Conservation (phyloP, 2,888 invertebrate genomes). For the Rhamnusium bicolor region DNA sequence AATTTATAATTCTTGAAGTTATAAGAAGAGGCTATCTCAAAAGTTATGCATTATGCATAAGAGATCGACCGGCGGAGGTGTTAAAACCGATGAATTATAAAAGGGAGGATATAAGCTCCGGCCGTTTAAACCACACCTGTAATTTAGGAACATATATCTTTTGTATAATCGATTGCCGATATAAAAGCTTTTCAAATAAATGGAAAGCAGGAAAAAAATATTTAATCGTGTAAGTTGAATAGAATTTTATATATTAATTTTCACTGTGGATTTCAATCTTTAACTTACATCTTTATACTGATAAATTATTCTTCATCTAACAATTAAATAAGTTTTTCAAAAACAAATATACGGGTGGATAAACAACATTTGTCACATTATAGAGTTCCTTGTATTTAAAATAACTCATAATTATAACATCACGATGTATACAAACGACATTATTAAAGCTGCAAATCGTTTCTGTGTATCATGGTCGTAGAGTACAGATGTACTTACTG, state of each 20-base stretch:
- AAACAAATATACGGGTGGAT: no score
- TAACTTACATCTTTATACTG: no score
- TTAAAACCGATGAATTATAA: conserved; percentile 67
- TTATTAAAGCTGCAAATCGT: no score
- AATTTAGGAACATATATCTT: conserved; percentile 58
- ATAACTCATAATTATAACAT: no score
- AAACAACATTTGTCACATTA: no score
- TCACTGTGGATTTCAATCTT: no score
- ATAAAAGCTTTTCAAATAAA: conserved; percentile 31
- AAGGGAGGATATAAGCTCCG: conserved; percentile 58
- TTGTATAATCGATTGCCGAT: conserved; percentile 49
- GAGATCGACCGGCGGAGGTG: conserved; percentile 62
- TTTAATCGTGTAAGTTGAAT: background rate
- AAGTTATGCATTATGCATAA: conserved; percentile 62
- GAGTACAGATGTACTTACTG: no score
- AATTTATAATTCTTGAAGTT: background rate
- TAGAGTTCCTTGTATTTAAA: no score
- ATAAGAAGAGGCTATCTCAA: conserved; percentile 41
- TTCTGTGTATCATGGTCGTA: no score
- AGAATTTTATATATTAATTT: background rate
- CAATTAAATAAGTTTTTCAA: no score
- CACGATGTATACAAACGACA: no score
- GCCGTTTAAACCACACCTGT: conserved; percentile 56
- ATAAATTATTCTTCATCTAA: no score
- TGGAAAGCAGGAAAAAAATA: background rate